Base-by-base conservation (phyloP, 2,888 invertebrate species). In the Vanessa cardui region DNA sequence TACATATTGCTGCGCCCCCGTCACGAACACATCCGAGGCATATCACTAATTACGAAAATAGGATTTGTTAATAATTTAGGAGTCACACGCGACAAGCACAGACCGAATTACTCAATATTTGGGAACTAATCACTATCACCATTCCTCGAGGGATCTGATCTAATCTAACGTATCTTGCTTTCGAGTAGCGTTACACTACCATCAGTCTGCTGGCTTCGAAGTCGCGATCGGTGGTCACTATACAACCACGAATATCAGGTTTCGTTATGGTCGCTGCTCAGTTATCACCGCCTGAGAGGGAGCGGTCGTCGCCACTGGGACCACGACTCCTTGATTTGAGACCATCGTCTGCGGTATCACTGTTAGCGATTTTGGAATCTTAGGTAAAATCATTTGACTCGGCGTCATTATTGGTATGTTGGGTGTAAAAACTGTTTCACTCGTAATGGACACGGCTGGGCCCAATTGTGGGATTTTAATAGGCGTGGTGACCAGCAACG, bases 341-440 rank as follows among this genome's bases (percentile, higher is more conserved):
- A 80, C 73, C 6, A 56, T 26, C 0, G 83, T 82, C 72, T 96
- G 96, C 15, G 96, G 96, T 78, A 97, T 96, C 64, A 97, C 96
- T 0, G 97, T 97, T 74, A 97, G 84, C 2, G 96, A 96, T 83
- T 96, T 96, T 39, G 97, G 97, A 81, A 97, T 96, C 86, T 96
- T 96, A 60, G 96, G 96, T 91, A 97, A 89, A 64, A 94, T 88
- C 82, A 89, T 80, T 66, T 85, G 83, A 26, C 80, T 82, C 0
- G 87, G 76, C 4, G 80, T 75, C 74, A 91, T 82, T 4, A 85
- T 63, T 0, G 85, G 81, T 9, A 80, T 46, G 50, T 74, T 79
- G 0, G 84, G 79, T 0, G 83, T 78, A 2, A 84, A 67, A 0
- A 83, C 72, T 0, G 86, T 78, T 61, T 90, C 91, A 46, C 84